phyloP scores from a whole-genome alignment of 2,113 vertebrate genomes.

The Tylochromis polylepis region DNA sequence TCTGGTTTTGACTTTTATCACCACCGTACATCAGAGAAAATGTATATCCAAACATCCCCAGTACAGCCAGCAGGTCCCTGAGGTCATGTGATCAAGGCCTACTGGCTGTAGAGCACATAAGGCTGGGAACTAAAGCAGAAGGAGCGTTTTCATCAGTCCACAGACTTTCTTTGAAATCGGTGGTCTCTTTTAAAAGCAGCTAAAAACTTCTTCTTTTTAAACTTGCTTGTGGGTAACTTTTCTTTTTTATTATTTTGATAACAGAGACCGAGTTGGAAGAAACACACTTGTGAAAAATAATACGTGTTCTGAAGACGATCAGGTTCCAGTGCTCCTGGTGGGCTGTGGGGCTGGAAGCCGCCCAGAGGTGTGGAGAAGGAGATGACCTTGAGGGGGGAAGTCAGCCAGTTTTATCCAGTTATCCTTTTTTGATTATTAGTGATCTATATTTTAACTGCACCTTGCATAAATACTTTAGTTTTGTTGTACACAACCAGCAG shows the following conservation, averaged over 20 bases:
- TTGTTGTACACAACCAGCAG: neutral
- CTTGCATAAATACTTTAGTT: neutral
- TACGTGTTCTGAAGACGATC: neutral
- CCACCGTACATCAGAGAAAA: neutral
- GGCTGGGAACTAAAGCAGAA: neutral
- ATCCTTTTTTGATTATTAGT: fast-evolving
- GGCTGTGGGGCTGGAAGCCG: neutral
- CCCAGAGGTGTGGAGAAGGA: neutral
- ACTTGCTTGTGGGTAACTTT: neutral
- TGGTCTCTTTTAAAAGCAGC: neutral
- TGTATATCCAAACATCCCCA: too few species aligned
- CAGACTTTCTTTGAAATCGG: fast-evolving
- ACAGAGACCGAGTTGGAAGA: neutral
- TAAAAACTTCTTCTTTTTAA: fast-evolving
- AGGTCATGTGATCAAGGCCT: neutral
- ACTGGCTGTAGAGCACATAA: neutral
- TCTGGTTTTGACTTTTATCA: neutral
- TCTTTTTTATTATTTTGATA: neutral
- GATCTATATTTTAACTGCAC: neutral
- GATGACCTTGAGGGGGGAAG: fast-evolving
- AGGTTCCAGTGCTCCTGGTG: neutral
- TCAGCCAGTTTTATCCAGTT: neutral
- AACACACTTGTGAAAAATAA: neutral
- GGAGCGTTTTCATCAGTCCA: neutral
- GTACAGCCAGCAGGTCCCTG: too few species aligned